These are phyloP conservation scores for Gouania willdenowi DNA, from an alignment of 2,797 vertebrate species.

Conservation along the genomic window DNA sequence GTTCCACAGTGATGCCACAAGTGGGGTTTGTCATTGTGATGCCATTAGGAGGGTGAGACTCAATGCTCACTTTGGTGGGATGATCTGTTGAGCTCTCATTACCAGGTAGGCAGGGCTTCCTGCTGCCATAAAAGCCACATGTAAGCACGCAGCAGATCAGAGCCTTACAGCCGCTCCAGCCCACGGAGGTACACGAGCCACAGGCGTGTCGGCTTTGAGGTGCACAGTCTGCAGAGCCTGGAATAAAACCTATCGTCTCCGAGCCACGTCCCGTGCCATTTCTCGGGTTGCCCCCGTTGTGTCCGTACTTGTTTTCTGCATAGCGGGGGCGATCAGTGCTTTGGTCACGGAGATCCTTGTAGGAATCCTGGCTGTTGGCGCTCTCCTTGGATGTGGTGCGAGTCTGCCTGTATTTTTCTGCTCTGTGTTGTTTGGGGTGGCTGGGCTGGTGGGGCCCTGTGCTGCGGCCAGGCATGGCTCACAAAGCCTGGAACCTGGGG, in stretches of 20 bases:
- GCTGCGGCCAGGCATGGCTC: conserved; percentile 89
- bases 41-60: conserved; percentile 69
- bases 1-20: conserved; percentile 62
- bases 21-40: conserved; percentile 71
- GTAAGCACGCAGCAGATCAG: conserved; percentile 90
- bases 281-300: conserved; percentile 64
- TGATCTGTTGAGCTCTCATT: conserved; percentile 80
- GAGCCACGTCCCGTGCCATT: conserved; percentile 73
- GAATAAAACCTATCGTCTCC: conserved; percentile 88
- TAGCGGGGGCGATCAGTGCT: conserved; percentile 34
- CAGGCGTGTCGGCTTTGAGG: conserved; percentile 66
- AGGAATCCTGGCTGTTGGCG: conserved; percentile 70
- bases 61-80: conserved; percentile 49
- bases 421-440: conserved; percentile 52
- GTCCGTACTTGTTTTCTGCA: conserved; percentile 46
- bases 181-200: conserved; percentile 80
- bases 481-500: conserved; percentile 73
- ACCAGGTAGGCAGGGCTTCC: conserved; percentile 75
- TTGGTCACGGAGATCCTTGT: conserved; percentile 49
- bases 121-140: conserved; percentile 85
- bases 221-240: conserved; percentile 78
- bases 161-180: conserved; percentile 86
- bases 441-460: conserved; percentile 69
- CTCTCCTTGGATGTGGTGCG: conserved; percentile 54
- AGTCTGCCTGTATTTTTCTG: conserved; percentile 56